Conservation (phyloP, 2,113 vertebrate species). For the Egretta garzetta region DNA sequence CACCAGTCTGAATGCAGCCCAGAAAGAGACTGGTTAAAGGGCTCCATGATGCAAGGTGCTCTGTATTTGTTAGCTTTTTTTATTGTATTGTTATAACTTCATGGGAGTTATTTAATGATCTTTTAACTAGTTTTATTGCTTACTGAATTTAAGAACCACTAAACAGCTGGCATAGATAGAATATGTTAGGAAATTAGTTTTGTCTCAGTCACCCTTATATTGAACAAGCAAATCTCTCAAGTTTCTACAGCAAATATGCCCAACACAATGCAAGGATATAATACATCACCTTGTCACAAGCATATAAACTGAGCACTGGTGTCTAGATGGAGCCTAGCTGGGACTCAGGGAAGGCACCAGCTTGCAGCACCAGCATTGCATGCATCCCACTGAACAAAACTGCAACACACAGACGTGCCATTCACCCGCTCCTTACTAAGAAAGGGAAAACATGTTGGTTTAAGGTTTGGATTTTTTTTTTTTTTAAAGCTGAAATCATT, state of each 20-base stretch:
- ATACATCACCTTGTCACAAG: background rate
- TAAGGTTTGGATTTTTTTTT: background rate
- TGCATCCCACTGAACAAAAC: background rate
- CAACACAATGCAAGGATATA: background rate
- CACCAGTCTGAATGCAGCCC: background rate
- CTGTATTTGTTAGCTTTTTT: background rate
- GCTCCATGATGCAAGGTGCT: background rate
- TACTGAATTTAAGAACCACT: background rate
- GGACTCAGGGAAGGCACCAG: background rate
- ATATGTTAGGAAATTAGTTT: background rate
- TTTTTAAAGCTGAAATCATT: background rate
- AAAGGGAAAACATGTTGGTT: background rate
- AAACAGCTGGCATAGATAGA: background rate
- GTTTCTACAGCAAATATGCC: background rate
- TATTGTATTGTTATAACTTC: constrained; percentile 34
- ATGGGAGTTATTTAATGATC: constrained; percentile 33
- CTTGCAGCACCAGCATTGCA: background rate
- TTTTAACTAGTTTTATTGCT: constrained; percentile 59
- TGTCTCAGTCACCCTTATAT: background rate
- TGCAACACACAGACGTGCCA: background rate
- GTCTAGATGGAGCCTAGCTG: background rate
- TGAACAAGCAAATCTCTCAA: background rate
- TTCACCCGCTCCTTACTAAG: background rate
- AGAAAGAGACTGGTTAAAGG: constrained; percentile 23
- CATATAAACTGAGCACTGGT: background rate